Base-by-base conservation (phyloP, 30 jellyfish, hydroid and myxozoan species). In the Hydractinia symbiolongicarpus region DNA sequence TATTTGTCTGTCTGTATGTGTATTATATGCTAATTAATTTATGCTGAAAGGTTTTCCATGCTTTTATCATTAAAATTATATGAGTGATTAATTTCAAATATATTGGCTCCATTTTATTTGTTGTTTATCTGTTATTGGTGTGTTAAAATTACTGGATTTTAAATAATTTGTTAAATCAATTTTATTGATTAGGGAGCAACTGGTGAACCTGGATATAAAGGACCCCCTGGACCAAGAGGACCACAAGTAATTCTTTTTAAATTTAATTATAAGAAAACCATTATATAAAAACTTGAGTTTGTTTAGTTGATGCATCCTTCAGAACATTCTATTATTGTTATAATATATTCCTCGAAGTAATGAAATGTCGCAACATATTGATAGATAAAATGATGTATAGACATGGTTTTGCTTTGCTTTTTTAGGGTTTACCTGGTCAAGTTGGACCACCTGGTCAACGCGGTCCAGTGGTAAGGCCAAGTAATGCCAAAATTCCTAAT, bases 381-480 rank as follows among this genome's bases (percentile, higher is more conserved):
- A 30, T 30, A 1, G 44, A 30, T 30, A 30, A 30, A 30, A 30
- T 30, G 44, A 30, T 30, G 44, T 30, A 30, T 30, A 30, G 2
- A 30, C 44, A 30, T 30, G 44, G 44, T 30, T 0, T 30, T 30
- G 69, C 15, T 16, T 50, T 50, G 76, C 79, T 62, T 64, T 55
- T 66, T n/a, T 58, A 77, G 85, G 85, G 85, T 54, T 61, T 30
- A 17, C 54, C 79, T 77, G 85, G 85, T 56, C 51, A 55, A 8
- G 55, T 55, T 17, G 85, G 85, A 30, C 80, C 85, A 52, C 85
- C 54, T 52, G 85, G 85, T 54, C 76, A 77, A 4, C 85, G 85
- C 54, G 85, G 85, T 77, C 85, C 81, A 8, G 85, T 77, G 85
- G 85, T 77, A 77, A 77, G 61, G 80, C 80, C 80, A 71, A 71